Base-by-base conservation (phyloP, 2,888 invertebrate species). In the Uropetala carovei region DNA sequence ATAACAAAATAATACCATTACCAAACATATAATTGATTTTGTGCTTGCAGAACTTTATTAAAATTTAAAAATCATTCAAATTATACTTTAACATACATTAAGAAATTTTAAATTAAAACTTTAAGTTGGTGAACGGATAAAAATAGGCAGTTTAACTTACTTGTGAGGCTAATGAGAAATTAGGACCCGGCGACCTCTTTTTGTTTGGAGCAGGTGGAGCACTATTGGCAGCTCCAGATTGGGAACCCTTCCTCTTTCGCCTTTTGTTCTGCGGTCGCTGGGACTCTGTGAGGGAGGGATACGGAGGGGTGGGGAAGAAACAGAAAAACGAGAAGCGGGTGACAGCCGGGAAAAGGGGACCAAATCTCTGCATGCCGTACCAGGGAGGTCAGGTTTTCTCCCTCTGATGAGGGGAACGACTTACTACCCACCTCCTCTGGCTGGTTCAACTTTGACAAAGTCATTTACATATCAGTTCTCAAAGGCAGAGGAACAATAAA, bases 151-250 rank as follows among this genome's bases (percentile, higher is more conserved):
- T 18, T 43, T 43, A 30, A 93, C 94, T 94, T 96, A 98, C 98
- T 97, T 98, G 98, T 93, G 98, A 98, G 94, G 99, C 99, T 95
- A 99, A 96, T 94, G 98, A 98, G 96, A 99, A 99, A 96, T 98
- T 99, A 94, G 99, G 99, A 95, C 99, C 99, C 93, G 99, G 99
- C 84, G 99, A 99, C 94, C 99, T 96, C 95, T 99, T 99, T 96
- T 99, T 99, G 96, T 98, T 98, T 94, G 98, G 97, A 93, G 97
- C 98, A 93, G 98, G 98, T 81, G 98, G 98, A 93, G 98, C 97
- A 93, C 96, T 97, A 95, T 97, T 98, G 91, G 97, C 95, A 89
- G 98, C 98, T 75, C 98, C 98, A 14, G 98, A 98, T 93, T 97
- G 96, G 94, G 98, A 98, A 92, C 98, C 98, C 96, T 99, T 99